A percentile compares a stretch with the other conserved stretches of the same genome.
These are phyloP conservation scores for Sciurus niger DNA, from an alignment of 2,113 vertebrate genomes.

Conservation along the genomic window DNA sequence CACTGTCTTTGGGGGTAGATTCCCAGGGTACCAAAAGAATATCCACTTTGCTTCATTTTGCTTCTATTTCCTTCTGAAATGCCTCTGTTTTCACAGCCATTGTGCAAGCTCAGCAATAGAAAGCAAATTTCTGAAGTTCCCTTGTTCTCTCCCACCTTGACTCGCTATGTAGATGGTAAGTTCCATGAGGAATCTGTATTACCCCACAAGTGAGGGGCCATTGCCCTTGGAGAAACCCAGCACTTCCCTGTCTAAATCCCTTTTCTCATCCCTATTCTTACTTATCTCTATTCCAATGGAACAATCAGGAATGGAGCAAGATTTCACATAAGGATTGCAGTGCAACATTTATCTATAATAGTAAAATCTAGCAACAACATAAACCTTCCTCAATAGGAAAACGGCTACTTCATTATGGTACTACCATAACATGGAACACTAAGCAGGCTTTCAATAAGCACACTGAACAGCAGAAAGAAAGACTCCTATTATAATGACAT, in stretches of 20 bases:
- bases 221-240: neutral
- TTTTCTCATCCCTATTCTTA: neutral
- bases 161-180: neutral
- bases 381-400: neutral
- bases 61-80: neutral
- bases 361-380: slow-evolving; percentile 20
- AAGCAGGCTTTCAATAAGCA: slow-evolving; percentile 43
- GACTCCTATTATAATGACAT: slow-evolving; percentile 5
- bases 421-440: neutral
- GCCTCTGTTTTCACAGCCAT: neutral
- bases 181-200: neutral
- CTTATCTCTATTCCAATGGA: neutral
- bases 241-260: neutral
- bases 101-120: neutral
- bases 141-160: neutral
- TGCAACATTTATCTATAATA: neutral
- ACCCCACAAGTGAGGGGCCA: neutral
- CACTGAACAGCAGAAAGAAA: slow-evolving; percentile 49
- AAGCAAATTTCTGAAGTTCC: neutral
- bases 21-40: neutral
- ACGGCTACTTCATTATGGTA: slow-evolving; percentile 23
- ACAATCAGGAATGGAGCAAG: neutral
- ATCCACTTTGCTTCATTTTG: neutral
- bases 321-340: neutral
- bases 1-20: neutral